Conservation (phyloP, 2,113 vertebrate species). For the human region DNA sequence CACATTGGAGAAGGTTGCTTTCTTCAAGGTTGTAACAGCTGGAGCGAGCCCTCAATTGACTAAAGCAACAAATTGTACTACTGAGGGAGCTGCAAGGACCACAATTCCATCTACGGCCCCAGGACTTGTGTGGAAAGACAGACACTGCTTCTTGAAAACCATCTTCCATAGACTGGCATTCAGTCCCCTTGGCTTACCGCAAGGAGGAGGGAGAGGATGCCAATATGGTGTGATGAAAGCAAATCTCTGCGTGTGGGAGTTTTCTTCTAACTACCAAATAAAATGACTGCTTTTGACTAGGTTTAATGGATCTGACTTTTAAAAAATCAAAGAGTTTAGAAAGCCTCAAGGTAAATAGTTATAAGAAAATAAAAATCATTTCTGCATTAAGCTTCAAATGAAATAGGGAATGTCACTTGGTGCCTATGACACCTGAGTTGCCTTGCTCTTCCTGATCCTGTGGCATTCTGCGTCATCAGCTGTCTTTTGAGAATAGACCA, state of each 20-base stretch:
- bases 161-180: conserved; percentile 69
- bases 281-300: conserved; percentile 56
- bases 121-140: conserved; percentile 77
- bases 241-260: conserved; percentile 21
- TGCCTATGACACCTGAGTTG: background rate
- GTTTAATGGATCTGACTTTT: background rate
- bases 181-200: conserved; percentile 71
- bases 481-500: background rate
- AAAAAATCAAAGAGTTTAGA: background rate
- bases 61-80: conserved; percentile 69
- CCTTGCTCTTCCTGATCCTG: background rate
- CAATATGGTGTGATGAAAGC: conserved; percentile 60
- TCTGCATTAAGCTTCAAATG: background rate
- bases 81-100: conserved; percentile 65
- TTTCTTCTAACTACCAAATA: conserved; percentile 59
- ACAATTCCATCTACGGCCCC: conserved; percentile 52
- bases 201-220: conserved; percentile 57
- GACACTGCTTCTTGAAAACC: conserved; percentile 78
- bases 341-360: background rate
- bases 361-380: background rate
- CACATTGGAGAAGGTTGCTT: conserved; percentile 18
- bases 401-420: background rate
- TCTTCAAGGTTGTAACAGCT: conserved; percentile 56
- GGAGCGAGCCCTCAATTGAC: conserved; percentile 42
- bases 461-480: background rate